A percentile compares a stretch with the other conserved stretches of the same genome.
phyloP scores from a whole-genome alignment of 2,888 invertebrate species.

The Brassicogethes aeneus region DNA sequence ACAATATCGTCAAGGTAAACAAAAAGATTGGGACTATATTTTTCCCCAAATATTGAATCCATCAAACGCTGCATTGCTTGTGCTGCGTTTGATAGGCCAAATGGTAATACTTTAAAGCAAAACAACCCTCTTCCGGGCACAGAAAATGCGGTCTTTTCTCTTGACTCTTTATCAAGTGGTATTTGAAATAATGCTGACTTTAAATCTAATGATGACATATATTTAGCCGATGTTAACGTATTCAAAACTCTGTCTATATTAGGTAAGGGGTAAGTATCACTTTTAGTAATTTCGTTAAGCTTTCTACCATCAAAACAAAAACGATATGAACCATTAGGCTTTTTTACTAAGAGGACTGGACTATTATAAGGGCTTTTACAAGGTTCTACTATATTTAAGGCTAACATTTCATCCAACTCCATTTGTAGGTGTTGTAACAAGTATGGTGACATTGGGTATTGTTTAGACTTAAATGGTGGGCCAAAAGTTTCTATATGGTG shows the following conservation, averaged over 20 bases:
- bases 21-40: background rate
- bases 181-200: constrained; percentile 11
- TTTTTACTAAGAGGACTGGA: constrained; percentile 9
- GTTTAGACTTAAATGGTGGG: constrained; percentile 5
- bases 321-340: constrained; percentile 4
- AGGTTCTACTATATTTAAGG: constrained; percentile 6
- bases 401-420: constrained; percentile 8
- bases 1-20: too few species aligned
- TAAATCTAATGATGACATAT: constrained; percentile 9
- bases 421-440: constrained; percentile 8
- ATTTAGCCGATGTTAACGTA: constrained; percentile 8
- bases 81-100: too few species aligned
- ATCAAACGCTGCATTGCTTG: constrained; percentile 1
- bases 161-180: constrained; percentile 7
- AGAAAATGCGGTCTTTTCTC: constrained; percentile 12
- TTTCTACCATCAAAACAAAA: constrained; percentile 12
- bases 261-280: constrained; percentile 8
- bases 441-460: constrained; percentile 8
- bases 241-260: constrained; percentile 9
- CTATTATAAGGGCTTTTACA: constrained; percentile 6
- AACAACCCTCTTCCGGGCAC: too few species aligned
- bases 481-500: too few species aligned
- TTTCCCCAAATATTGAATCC: background rate
- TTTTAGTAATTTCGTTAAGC: constrained; percentile 10
- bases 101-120: too few species aligned